These are phyloP conservation scores for Microcebus lehilahytsara DNA, from an alignment of 2,113 vertebrate genomes.

Conservation along the genomic window DNA sequence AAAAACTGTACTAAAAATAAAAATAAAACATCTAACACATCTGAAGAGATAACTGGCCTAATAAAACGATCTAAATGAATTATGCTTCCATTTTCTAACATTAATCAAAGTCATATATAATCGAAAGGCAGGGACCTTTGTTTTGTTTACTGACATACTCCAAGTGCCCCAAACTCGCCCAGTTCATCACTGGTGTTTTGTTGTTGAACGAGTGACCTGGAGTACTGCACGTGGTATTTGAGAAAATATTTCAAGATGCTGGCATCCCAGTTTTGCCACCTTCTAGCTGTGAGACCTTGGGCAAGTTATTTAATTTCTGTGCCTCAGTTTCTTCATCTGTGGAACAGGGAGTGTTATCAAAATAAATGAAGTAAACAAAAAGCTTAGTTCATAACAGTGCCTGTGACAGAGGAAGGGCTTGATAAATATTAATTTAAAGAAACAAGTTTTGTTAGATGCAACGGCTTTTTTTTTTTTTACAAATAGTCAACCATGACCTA, in stretches of 20 bases:
- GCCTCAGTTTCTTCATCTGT: not conserved
- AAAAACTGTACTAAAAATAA: not conserved
- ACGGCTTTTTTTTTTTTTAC: not conserved
- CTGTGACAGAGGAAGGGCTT: not conserved
- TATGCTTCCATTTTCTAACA: accelerated
- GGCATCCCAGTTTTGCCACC: not conserved
- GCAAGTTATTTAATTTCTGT: not conserved
- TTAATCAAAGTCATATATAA: too few relatives aligned
- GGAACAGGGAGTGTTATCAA: not conserved
- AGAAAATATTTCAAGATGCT: not conserved
- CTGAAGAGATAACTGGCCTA: not conserved
- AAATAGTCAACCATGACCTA: too few relatives aligned
- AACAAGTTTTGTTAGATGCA: not conserved
- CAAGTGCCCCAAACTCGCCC: not conserved
- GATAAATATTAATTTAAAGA: not conserved
- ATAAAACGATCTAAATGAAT: not conserved
- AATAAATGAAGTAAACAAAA: not conserved
- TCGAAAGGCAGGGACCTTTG: not conserved
- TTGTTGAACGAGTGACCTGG: accelerated
- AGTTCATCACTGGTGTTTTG: accelerated
- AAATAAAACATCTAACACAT: not conserved
- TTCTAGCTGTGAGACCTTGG: not conserved
- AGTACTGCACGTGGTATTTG: not conserved
- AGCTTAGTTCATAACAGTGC: not conserved
- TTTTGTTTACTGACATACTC: not conserved